Percentiles rank a stretch among this genome's conserved stretches.
Evolutionary conservation across 2,888 invertebrate species (phyloP).

Genomic region (Heteropelma amictum): DNA sequence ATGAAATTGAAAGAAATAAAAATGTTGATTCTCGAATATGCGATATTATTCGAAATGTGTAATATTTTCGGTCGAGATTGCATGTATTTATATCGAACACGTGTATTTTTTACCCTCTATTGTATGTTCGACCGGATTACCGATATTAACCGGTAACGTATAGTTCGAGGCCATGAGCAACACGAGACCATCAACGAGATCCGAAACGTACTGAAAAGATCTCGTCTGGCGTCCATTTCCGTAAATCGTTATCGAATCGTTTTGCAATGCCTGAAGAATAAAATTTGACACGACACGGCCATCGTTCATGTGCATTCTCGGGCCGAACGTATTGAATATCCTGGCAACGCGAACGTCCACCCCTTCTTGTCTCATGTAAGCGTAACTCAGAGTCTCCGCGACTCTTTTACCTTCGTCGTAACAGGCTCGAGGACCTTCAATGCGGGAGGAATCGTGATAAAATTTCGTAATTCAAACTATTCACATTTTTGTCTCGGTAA

Average conservation of each 20-base stretch:
- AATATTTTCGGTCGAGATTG: no score
- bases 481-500: no score
- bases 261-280: constrained; percentile 96
- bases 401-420: constrained; percentile 99
- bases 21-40: no score
- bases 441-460: no score
- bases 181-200: constrained; percentile 96
- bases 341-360: constrained; percentile 97
- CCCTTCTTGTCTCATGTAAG: constrained; percentile 98
- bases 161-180: constrained; percentile 96
- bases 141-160: constrained; percentile 95
- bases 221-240: constrained; percentile 94
- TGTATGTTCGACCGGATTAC: constrained; percentile 98
- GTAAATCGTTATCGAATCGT: constrained; percentile 94
- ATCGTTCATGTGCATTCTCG: constrained; percentile 99
- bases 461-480: no score
- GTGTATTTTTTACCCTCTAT: constrained; percentile 93
- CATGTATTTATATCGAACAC: no score
- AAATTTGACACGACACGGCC: constrained; percentile 99
- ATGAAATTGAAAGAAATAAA: no score
- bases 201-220: constrained; percentile 98
- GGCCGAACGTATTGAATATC: constrained; percentile 99
- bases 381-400: constrained; percentile 96
- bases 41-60: no score
- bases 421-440: constrained; percentile 94